Base-by-base conservation (phyloP, 2,113 vertebrate genomes). In the rabbit (Oryctolagus cuniculus) region DNA sequence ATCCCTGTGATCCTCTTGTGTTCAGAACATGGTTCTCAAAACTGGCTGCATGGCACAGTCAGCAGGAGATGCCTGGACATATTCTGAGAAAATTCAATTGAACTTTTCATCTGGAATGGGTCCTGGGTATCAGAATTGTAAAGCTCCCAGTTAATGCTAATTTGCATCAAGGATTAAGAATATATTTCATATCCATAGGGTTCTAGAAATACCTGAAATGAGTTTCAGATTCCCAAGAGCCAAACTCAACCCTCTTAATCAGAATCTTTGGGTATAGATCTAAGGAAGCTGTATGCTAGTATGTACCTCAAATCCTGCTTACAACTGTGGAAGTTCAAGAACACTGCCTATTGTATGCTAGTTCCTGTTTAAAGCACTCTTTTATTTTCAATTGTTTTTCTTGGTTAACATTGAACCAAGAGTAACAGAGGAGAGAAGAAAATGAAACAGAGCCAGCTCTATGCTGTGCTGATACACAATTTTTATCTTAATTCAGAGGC, bases 391-490 rank as follows among this genome's bases (percentile, higher is more conserved):
- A 25, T 74, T 92, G 55, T 89, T 93, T 24, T 24, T 38, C 75
- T 81, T 85, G 34, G 38, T 87, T 51, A 90, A n/a, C 66, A 64
- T 24, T 53, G 70, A 64, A 74, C 31, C 19, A 53, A 44, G n/a
- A 72, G 55, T 78, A 82, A 51, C 17, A 80, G 1, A 84, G n/a
- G 17, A 87, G 24, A 66, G 78, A 70, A 69, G 27, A 29, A 84
- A 90, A 63, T 25, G 38, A 73, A 63, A 83, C 63, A 90, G 80
- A 87, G 77, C 17, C 85, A 66, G 36, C 44, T 77, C n/a, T 95
- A 84, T 87, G n/a, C 55, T 85, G 1, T 53, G 36, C 31, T 84
- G 49, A 83, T 77, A 89, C 70, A 86, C 91, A 77, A 15, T 29
- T 93, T 96, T 93, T 64, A 64, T 87, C 49, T 67, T 36, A 31